Evolutionary conservation across 2,113 vertebrate species (phyloP), one percentile per base, ranked within the genome.

Genomic region (Colinus virginianus): DNA sequence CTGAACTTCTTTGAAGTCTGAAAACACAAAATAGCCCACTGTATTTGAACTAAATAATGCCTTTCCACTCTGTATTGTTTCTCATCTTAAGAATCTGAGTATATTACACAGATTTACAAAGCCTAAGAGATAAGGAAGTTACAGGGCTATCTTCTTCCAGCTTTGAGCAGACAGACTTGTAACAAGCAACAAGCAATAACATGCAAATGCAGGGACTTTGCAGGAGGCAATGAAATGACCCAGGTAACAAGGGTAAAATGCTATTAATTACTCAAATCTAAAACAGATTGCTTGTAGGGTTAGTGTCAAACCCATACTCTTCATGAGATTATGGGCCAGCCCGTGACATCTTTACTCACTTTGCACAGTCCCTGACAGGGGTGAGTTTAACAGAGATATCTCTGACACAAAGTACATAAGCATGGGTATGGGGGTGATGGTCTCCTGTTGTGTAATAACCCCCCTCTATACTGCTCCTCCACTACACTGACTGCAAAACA

Each of bases 1-100:
- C 75, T 87, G 77, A 88, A 91, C 45, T 83, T 88, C 58, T 90
- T 66, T 91, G 87, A 92, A 95, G 79, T 84, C 93, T 70, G 63
- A 90, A 94, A 91, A 3, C 64, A 64, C 71, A 84, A 90, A 88
- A 82, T 15, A 75, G 45, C 71, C n/a, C 43, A 53, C 20, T 88
- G 69, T 90, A 87, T 78, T 38, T 91, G 75, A 90, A 90, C 53
- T 93, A 94, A 87, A 84, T 93, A 78, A 90, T 62, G 45, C 67
- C 75, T 86, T 93, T 63, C 61, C 62, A 69, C 94, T 96, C 14
- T 0, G 25, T 76, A 81, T 45, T 79, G 80, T 81, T 82, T 83
- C 83, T 92, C 53, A 75, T 93, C 76, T 79, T 3, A 3, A 77
- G 62, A 87, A 84, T 71, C 64, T 91, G 92, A 85, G 75, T 66